Conservation (phyloP, 2,888 invertebrate species). For the Pandemis corylana region DNA sequence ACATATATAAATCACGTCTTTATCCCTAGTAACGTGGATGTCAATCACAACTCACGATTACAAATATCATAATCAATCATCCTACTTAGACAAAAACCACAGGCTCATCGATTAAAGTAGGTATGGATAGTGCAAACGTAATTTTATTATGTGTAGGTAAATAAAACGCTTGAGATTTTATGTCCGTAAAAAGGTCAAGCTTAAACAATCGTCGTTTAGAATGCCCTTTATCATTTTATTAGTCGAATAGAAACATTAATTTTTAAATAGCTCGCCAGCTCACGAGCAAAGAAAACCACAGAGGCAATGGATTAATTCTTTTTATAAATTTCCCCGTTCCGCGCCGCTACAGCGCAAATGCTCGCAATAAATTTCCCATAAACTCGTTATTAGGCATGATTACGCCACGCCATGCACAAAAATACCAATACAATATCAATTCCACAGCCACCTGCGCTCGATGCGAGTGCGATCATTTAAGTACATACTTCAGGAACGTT, state of each 20-base stretch:
- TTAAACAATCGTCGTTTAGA: not conserved
- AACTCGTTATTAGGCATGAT: slow-evolving; percentile 40
- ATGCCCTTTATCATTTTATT: not conserved
- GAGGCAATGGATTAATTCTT: slow-evolving; percentile 13
- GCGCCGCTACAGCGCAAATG: slow-evolving; percentile 23
- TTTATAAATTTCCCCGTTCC: slow-evolving; percentile 26
- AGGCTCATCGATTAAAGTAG: too few species aligned
- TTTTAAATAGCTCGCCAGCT: not conserved
- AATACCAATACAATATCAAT: slow-evolving; percentile 37
- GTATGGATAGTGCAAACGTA: too few species aligned
- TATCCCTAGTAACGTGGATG: too few species aligned
- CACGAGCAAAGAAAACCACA: slow-evolving; percentile 2
- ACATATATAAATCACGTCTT: too few species aligned
- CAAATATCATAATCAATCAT: too few species aligned
- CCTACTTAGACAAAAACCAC: too few species aligned
- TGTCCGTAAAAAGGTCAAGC: not conserved
- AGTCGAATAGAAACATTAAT: not conserved
- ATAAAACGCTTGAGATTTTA: too few species aligned
- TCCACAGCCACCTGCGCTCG: slow-evolving; percentile 24
- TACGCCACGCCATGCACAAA: slow-evolving; percentile 25
- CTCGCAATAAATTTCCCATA: slow-evolving; percentile 41
- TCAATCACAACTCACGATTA: too few species aligned
- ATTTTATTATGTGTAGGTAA: too few species aligned
- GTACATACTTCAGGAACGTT: slow-evolving; percentile 1
- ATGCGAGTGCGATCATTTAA: slow-evolving; percentile 23